phyloP scores from a whole-genome alignment of 2,797 vertebrate genomes.

The Melanotaenia boesemani region DNA sequence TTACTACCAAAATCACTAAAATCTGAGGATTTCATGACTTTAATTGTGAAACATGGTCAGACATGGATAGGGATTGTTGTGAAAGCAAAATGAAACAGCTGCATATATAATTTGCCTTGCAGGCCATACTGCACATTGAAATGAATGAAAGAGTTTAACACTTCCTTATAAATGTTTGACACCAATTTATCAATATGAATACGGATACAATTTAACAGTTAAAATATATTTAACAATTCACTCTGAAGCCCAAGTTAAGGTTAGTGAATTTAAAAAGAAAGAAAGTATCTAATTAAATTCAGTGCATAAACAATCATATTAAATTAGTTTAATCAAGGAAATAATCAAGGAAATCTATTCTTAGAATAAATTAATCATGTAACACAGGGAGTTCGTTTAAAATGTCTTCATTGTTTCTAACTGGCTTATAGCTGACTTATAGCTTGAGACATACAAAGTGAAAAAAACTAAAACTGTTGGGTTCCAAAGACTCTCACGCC shows the following conservation, averaged over 20 bases:
- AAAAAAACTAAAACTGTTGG: neutral
- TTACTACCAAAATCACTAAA: neutral
- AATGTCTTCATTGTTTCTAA: neutral
- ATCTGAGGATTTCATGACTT: neutral
- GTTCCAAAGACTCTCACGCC: constrained; percentile 10
- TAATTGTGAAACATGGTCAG: neutral
- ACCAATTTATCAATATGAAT: neutral
- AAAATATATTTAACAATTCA: neutral
- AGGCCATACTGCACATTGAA: neutral
- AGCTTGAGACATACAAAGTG: neutral
- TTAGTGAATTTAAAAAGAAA: neutral
- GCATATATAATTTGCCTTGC: neutral
- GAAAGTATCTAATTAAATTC: neutral
- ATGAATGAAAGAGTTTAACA: neutral
- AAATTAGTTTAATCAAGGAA: neutral
- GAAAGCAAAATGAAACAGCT: neutral
- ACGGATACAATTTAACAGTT: neutral
- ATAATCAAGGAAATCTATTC: neutral
- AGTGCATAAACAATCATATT: neutral
- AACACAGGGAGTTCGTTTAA: neutral
- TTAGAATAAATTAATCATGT: neutral
- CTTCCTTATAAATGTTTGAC: neutral
- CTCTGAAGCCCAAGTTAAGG: neutral
- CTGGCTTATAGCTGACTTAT: neutral
- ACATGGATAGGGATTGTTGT: neutral